Base-by-base conservation (phyloP, 1,140 invertebrate genomes). In the Anastatus disparis region DNA sequence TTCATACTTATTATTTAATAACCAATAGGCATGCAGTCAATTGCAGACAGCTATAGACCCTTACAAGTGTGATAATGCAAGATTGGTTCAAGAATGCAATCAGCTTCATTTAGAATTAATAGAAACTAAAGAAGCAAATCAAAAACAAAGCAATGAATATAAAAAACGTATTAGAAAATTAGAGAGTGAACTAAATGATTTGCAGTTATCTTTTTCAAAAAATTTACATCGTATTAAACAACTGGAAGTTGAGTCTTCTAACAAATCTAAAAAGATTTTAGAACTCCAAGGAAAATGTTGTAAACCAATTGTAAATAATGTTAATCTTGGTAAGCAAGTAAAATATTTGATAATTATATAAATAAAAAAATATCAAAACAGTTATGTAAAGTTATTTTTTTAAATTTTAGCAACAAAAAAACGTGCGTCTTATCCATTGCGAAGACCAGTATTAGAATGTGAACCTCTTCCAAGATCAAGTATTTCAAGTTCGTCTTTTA, bases 1-100 rank as follows among this genome's bases (percentile, higher is more conserved):
- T 44, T 67, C 27, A 63, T 29, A n/a, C 9, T 24, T 62, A 52
- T 61, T n/a, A 40, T 70, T 61, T 62, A 31, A 22, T 80, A 87
- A 58, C 77, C n/a, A 56, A n/a, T 17, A 89, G 85, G 88, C 90
- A 79, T 84, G 87, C 56, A 88, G 88, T 79, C 81, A 86, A 46
- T 79, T 91, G 50, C 87, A 90, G 81, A 80, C 87, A 27, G 86
- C 87, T 74, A 84, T 88, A 56, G 90, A 92, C 81, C 91, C 91
- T 2, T 92, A 91, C 74, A 91, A 90, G 82, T 90, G 88, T 84
- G 91, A 92, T 77, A 92, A 92, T 86, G 88, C 87, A 38, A 90
- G 87, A 79, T 81, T 92, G 40, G 87, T 92, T 44, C 87, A 88
- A 82, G 91, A 92, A 82, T 91, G 89, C 76, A 94, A 93, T 84